Evolutionary conservation across 1,140 invertebrate genomes (phyloP), one percentile per base, ranked within the genome.

Genomic region (Acromyrmex echinatior): DNA sequence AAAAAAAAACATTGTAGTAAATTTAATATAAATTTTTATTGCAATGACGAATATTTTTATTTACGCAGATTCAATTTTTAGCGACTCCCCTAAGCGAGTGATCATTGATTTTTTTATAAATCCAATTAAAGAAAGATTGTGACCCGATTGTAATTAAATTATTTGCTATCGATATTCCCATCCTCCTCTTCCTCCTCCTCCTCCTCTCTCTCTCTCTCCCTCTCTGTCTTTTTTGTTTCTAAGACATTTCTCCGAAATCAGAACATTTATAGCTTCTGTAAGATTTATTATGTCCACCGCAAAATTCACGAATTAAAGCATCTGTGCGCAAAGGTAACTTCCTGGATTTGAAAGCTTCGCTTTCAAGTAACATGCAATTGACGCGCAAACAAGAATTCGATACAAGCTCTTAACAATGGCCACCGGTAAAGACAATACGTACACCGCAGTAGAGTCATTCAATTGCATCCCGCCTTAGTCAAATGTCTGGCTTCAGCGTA

Each of bases 351-450:
- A 7, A 39, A 74, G 28, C 66, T 14, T 31, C 28, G 56, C 80
- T 82, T 31, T 49, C 56, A 25, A 45, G 39, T 62, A 62, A 31
- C 18, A 9, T 76, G 80, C 70, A 76, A 84, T 63, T 63, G 80
- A 28, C 70, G 68, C 45, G 28, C 68, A n/a, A 76, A 49, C 45
- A 84, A 84, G 80, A 84, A 76, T 84, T 76, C 80, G 45, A 73
- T 58, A 35, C 39, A 16, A 73, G 58, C 25, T 18, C n/a, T 18
- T 10, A 18, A 74, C 81, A 76, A 88, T 88, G 28, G 60, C 4
- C 31, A n/a, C 7, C 21, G 39, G 0, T 16, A 28, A n/a, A 76
- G 51, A 88, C 60, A 76, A 89, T 58, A 28, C 12, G 12, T 6
- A 89, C 45, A 68, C 7, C 21, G 74, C 82, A 53, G 28, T 14